Evolutionary conservation across 1,140 invertebrate species (phyloP).

Genomic region (Bombus difficillimus): DNA sequence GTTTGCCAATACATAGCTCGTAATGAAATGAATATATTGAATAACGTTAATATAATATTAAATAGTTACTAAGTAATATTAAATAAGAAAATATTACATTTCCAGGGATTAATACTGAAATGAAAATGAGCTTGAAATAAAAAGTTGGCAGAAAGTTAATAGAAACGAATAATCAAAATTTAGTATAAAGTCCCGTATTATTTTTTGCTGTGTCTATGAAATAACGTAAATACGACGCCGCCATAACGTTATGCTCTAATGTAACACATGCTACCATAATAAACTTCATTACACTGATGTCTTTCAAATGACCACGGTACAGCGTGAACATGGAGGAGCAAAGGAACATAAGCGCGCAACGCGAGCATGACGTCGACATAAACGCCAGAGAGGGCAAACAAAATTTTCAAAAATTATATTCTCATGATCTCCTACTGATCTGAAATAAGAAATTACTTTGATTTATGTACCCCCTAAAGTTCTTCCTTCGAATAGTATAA

Average conservation of each 20-base stretch:
- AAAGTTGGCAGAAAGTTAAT: too few species aligned
- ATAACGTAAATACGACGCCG: slow-evolving; percentile 3
- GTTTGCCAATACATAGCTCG: too few species aligned
- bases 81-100: background rate
- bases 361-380: background rate
- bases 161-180: background rate
- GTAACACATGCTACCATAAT: slow-evolving; percentile 14
- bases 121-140: too few species aligned
- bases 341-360: background rate
- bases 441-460: background rate
- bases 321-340: background rate
- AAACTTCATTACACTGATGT: slow-evolving; percentile 30
- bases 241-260: background rate
- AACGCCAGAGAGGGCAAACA: background rate
- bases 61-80: background rate
- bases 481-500: background rate
- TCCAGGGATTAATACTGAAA: background rate
- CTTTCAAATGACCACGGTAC: slow-evolving; percentile 19
- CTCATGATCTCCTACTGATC: background rate
- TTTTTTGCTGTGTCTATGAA: background rate
- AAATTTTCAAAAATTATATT: background rate
- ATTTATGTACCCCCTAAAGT: background rate
- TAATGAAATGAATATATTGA: too few species aligned
- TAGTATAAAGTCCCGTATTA: background rate
- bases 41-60: background rate